phyloP scores from a whole-genome alignment of 2,888 invertebrate species.

The Ectobius pallidus region DNA sequence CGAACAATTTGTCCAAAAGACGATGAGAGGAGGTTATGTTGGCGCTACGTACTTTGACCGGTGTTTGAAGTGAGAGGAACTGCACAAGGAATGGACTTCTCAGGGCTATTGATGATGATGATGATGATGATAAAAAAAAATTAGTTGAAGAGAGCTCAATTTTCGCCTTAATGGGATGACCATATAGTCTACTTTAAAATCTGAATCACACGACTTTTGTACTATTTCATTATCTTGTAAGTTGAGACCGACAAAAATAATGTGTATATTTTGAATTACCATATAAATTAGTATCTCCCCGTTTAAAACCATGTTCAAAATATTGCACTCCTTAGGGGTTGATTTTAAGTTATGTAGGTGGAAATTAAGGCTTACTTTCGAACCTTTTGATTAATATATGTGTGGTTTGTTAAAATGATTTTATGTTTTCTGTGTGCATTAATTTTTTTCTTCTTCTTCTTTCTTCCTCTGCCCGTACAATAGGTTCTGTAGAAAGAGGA shows the following conservation, averaged over 20 bases:
- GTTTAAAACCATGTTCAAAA: neutral
- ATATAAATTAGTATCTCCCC: neutral
- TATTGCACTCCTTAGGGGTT: neutral
- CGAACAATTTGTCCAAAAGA: constrained; percentile 94
- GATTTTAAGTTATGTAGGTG: neutral
- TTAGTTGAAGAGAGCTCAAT: neutral
- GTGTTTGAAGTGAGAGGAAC: constrained; percentile 83
- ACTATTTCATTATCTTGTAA: neutral
- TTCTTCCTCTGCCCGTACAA: too few species aligned
- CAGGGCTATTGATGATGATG: neutral
- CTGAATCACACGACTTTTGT: constrained; percentile 12
- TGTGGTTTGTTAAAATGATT: neutral
- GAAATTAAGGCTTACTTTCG: neutral
- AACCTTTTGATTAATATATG: constrained; percentile 9
- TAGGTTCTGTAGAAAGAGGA: too few species aligned
- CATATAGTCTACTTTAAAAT: constrained; percentile 32
- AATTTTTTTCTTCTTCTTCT: too few species aligned
- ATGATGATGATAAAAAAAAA: neutral
- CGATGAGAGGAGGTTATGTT: constrained; percentile 95
- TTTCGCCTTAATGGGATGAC: constrained; percentile 2
- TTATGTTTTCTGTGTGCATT: too few species aligned
- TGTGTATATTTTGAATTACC: constrained; percentile 25
- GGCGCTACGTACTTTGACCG: constrained; percentile 94
- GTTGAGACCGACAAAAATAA: constrained; percentile 9
- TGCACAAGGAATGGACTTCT: neutral